A percentile compares a stretch with the other conserved stretches of the same genome.
These are phyloP conservation scores for Tautogolabrus adspersus DNA, from an alignment of 2,113 vertebrate species.

Conservation along the genomic window DNA sequence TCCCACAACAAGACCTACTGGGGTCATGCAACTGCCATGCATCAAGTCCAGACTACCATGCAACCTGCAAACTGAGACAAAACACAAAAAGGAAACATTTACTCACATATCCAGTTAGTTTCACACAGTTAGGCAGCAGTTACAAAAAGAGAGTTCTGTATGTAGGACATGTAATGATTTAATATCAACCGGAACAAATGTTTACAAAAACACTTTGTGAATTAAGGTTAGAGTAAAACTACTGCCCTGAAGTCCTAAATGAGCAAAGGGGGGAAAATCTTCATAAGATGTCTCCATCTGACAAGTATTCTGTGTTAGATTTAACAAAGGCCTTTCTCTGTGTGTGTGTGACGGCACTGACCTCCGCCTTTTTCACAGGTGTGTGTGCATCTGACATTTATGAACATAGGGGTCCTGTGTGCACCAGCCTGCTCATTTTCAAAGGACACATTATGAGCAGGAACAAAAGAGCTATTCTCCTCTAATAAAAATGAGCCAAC, in stretches of 20 bases:
- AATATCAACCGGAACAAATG: too few relatives aligned
- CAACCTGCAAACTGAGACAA: constrained; percentile 89
- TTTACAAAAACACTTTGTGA: background rate
- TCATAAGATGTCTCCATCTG: background rate
- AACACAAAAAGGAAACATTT: constrained; percentile 46
- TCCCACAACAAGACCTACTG: constrained; percentile 82
- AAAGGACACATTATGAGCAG: constrained; percentile 56
- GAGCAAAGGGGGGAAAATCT: too few relatives aligned
- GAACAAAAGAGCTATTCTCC: constrained; percentile 58
- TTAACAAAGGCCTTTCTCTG: constrained; percentile 7
- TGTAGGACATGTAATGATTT: background rate
- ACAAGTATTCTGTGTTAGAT: background rate
- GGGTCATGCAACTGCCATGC: constrained; percentile 90
- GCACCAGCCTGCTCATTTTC: constrained; percentile 24
- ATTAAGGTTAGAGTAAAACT: too few relatives aligned
- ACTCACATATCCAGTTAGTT: constrained; percentile 19
- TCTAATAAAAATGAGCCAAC: constrained; percentile 3
- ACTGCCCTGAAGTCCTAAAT: too few relatives aligned
- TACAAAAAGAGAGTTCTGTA: background rate
- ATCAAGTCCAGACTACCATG: constrained; percentile 88
- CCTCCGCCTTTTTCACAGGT: constrained; percentile 49
- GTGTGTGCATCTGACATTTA: constrained; percentile 61
- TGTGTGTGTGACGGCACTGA: background rate
- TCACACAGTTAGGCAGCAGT: background rate
- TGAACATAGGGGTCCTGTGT: constrained; percentile 49